Conservation (phyloP, 2,113 vertebrate genomes). For the Oncorhynchus gorbuscha region DNA sequence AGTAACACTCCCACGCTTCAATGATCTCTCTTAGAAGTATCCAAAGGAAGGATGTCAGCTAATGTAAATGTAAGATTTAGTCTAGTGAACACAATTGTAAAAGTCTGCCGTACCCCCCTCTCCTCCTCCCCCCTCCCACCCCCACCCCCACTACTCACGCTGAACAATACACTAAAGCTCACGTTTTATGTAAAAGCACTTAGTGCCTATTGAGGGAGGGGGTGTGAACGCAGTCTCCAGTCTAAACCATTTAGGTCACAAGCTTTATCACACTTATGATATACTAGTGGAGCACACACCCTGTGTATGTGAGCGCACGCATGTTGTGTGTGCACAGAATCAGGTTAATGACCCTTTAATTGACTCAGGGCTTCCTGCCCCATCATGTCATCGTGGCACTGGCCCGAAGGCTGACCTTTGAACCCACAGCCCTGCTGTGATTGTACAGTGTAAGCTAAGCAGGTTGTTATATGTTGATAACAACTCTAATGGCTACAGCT, state of each 20-base stretch:
- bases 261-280: conserved; percentile 38
- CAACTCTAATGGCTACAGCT: too few relatives aligned
- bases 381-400: conserved; percentile 4
- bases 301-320: conserved; percentile 20
- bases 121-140: too few relatives aligned
- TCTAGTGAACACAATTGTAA: neutral
- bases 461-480: too few relatives aligned
- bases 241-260: conserved; percentile 10
- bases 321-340: conserved; percentile 18
- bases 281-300: conserved; percentile 37
- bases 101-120: too few relatives aligned
- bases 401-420: conserved; percentile 15
- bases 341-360: conserved; percentile 32
- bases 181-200: conserved; percentile 18
- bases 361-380: conserved; percentile 13
- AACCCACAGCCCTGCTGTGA: conserved; percentile 8
- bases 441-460: too few relatives aligned
- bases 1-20: neutral
- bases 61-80: neutral
- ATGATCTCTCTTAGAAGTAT: neutral
- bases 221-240: conserved; percentile 3
- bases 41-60: neutral
- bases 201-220: conserved; percentile 27
- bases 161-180: neutral
- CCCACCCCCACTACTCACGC: neutral